Percentiles rank a stretch among this genome's conserved stretches.
Conservation (phyloP, 2,888 invertebrate species). For the Lithophane socia region DNA sequence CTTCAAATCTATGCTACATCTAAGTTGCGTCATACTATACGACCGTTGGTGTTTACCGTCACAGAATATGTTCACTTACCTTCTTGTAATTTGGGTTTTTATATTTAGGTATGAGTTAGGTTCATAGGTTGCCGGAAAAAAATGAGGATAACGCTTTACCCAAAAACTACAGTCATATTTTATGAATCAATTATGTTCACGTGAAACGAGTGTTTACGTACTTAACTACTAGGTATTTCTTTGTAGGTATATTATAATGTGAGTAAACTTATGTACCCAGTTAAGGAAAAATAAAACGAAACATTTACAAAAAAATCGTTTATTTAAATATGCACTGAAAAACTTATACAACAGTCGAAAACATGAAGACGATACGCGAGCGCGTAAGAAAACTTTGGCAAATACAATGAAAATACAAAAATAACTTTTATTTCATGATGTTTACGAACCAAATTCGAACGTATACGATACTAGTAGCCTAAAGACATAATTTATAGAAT, state of each 20-base stretch:
- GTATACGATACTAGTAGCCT: slow-evolving; percentile 68
- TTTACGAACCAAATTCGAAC: slow-evolving; percentile 69
- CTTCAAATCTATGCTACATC: too few species aligned
- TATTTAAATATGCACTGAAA: slow-evolving; percentile 88
- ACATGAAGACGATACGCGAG: slow-evolving; percentile 68
- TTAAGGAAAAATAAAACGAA: slow-evolving; percentile 31
- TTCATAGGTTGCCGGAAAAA: too few species aligned
- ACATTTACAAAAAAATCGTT: slow-evolving; percentile 72
- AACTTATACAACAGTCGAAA: slow-evolving; percentile 85
- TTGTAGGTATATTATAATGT: too few species aligned
- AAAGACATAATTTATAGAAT: slow-evolving; percentile 82
- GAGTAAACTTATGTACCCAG: too few species aligned
- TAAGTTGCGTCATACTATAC: too few species aligned
- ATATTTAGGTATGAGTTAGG: too few species aligned
- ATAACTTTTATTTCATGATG: slow-evolving; percentile 71
- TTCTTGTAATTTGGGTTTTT: too few species aligned
- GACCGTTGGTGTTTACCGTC: too few species aligned
- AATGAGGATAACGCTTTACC: background rate
- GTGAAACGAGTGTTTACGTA: background rate
- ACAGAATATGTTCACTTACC: too few species aligned
- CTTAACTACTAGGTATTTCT: background rate
- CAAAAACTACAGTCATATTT: background rate
- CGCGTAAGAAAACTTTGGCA: slow-evolving; percentile 76
- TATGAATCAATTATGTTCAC: background rate
- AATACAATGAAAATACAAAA: slow-evolving; percentile 80